Evolutionary conservation across 2,113 vertebrate genomes (phyloP), one percentile per base, ranked within the genome.

Genomic region (Phaethornis superciliosus): DNA sequence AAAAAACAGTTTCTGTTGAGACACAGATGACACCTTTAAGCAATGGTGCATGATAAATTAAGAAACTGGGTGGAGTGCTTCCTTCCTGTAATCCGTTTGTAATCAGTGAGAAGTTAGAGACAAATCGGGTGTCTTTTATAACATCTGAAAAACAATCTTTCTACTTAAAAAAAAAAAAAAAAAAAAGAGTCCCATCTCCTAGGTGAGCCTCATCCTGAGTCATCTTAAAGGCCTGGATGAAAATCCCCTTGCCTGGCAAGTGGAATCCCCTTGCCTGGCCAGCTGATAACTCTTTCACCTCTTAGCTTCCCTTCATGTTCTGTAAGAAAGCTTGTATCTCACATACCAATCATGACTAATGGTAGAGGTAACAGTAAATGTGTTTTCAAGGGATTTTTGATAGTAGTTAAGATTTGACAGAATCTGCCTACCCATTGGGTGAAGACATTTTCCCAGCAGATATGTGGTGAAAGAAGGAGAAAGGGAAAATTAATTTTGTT

Each of bases 51-150:
- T 62, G 88, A 81, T 81, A 84, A 89, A 71, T 77, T 75, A 83
- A 92, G 91, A 93, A 96, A 92, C 78, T 95, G 90, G 96, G 96
- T 95, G 96, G 96, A 93, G 94, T 84, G 63, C 77, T 95, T 97
- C 96, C 96, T 97, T 95, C 91, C 96, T 88, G 56, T 16, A 51
- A 72, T 56, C 19, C 26, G 40, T 91, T 75, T 84, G 67, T 58
- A 74, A 59, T 70, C 55, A 82, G 81, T 47, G 35, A 62, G 51
- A 87, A 91, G 91, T 74, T 44, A 78, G 56, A 88, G 69, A 75
- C 82, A 95, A 91, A 91, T 94, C 78, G 13, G 30, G 68, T 0
- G 4, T 54, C 76, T 91, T 83, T 46, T 17, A 46, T 6, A 86
- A 83, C 0, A 0, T 44, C 64, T 83, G 58, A 75, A 94, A 93